These are phyloP conservation scores for Serrognathus titanus DNA, from an alignment of 2,888 invertebrate genomes.

Conservation along the genomic window DNA sequence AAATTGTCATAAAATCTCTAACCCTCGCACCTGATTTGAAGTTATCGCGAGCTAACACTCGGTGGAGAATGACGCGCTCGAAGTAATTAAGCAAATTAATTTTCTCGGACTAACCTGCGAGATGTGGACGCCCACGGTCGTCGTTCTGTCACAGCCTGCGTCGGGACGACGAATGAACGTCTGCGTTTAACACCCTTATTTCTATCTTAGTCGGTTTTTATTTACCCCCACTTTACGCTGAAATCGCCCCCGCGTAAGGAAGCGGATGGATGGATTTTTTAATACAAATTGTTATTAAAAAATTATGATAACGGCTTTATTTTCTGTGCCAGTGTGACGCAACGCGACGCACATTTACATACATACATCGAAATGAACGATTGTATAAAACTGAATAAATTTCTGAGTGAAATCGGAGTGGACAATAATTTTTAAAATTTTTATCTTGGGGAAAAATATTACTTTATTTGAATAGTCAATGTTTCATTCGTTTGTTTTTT, in stretches of 20 bases:
- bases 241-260: neutral
- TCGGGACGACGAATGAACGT: conserved; percentile 38
- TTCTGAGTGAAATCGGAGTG: too few species aligned
- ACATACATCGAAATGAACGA: too few species aligned
- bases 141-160: conserved; percentile 35
- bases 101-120: conserved; percentile 26
- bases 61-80: neutral
- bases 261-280: neutral
- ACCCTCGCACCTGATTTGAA: too few species aligned
- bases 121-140: conserved; percentile 22
- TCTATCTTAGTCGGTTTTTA: conserved; percentile 5
- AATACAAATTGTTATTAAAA: neutral
- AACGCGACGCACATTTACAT: too few species aligned
- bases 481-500: too few species aligned
- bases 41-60: too few species aligned
- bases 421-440: too few species aligned
- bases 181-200: conserved; percentile 5
- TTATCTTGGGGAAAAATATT: too few species aligned
- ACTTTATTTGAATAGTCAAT: too few species aligned
- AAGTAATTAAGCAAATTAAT: neutral
- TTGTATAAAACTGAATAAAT: too few species aligned
- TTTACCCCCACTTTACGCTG: neutral
- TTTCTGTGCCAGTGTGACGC: neutral
- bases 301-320: neutral
- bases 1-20: neutral